phyloP scores from a whole-genome alignment of 2,888 invertebrate species.

The Eustalomyia histrio region DNA sequence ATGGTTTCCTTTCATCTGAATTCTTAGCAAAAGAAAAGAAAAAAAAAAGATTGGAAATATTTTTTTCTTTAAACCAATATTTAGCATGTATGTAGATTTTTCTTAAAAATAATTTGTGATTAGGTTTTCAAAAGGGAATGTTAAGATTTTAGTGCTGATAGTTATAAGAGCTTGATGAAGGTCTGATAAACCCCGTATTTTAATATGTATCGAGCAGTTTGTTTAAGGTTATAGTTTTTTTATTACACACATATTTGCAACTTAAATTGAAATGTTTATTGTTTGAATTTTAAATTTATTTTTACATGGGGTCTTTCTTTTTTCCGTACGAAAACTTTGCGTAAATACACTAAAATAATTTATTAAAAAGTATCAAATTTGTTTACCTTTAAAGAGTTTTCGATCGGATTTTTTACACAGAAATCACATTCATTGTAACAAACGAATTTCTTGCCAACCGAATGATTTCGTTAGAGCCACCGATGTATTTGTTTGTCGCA shows the following conservation, averaged over 20 bases:
- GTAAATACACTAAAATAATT: no score
- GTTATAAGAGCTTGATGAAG: conserved; percentile 37
- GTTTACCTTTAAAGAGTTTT: no score
- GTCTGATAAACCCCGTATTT: conserved; percentile 34
- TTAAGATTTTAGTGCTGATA: conserved; percentile 29
- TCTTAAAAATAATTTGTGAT: conserved; percentile 30
- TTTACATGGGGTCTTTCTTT: neutral
- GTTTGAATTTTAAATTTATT: neutral
- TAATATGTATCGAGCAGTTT: neutral
- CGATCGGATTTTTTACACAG: no score
- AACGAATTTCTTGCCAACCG: no score
- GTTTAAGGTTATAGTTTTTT: neutral
- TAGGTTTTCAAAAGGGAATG: conserved; percentile 24
- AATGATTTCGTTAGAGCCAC: no score
- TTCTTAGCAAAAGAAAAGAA: neutral
- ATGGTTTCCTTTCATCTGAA: conserved; percentile 4
- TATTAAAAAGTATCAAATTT: no score
- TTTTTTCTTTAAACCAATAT: neutral
- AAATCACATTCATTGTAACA: no score
- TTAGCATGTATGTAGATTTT: conserved; percentile 2
- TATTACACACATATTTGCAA: neutral
- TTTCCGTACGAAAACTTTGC: no score
- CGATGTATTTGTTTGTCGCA: no score
- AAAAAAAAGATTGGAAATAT: neutral
- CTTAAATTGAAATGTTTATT: neutral